A percentile compares a stretch with the other conserved stretches of the same genome.
Conservation (phyloP, 2,888 invertebrate genomes). For the Drosophila engyochracea region DNA sequence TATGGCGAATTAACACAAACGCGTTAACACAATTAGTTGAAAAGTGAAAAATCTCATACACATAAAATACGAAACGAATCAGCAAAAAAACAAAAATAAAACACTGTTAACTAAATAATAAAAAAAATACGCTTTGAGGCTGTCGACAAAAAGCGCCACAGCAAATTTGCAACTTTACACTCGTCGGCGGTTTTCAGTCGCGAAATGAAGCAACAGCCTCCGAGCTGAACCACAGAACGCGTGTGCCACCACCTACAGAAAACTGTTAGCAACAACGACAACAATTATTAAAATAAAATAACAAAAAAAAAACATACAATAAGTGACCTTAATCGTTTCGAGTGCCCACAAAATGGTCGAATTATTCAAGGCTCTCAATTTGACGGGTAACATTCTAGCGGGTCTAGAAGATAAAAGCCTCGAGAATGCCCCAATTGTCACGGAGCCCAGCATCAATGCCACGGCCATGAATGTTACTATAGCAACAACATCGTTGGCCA, state of each 20-base stretch:
- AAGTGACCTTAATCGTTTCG: slow-evolving; percentile 5
- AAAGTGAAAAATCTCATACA: slow-evolving; percentile 68
- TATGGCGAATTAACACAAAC: slow-evolving; percentile 72
- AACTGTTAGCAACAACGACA: slow-evolving; percentile 9
- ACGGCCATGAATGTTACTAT: slow-evolving; percentile 42
- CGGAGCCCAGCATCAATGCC: slow-evolving; percentile 47
- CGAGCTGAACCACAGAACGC: slow-evolving; percentile 60
- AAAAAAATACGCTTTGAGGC: slow-evolving; percentile 39
- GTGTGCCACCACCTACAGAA: slow-evolving; percentile 28
- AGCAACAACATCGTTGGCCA: slow-evolving; percentile 24
- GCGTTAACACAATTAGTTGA: slow-evolving; percentile 78
- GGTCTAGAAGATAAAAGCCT: slow-evolving; percentile 62
- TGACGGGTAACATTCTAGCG: slow-evolving; percentile 69
- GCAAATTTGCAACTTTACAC: slow-evolving; percentile 74
- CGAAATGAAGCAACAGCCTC: slow-evolving; percentile 76
- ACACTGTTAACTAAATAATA: slow-evolving; percentile 48
- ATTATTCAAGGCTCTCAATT: slow-evolving; percentile 67
- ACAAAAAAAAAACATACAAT: slow-evolving; percentile 26
- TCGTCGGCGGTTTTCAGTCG: slow-evolving; percentile 73
- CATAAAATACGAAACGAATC: slow-evolving; percentile 41
- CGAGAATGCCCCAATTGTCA: slow-evolving; percentile 38
- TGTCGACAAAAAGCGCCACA: slow-evolving; percentile 69
- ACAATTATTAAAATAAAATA: slow-evolving; percentile 4
- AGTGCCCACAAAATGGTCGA: slow-evolving; percentile 66
- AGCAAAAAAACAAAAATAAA: slow-evolving; percentile 40